These are phyloP conservation scores for Apocrypta bakeri DNA, from an alignment of 1,140 invertebrate genomes.

Conservation along the genomic window DNA sequence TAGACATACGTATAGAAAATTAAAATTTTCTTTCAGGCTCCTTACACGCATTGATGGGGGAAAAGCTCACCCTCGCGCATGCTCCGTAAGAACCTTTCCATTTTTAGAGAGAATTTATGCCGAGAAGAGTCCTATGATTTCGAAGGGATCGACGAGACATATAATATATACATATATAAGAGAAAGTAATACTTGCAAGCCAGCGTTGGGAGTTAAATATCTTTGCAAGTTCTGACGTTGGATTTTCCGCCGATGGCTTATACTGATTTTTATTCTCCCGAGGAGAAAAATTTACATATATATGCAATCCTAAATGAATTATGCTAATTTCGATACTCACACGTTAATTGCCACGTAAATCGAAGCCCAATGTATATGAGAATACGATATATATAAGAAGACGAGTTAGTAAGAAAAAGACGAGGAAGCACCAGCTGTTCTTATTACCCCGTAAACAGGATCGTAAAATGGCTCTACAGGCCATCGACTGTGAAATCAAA, in stretches of 20 bases:
- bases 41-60: slow-evolving; percentile 14
- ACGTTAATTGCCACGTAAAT: neutral
- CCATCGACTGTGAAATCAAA: slow-evolving; percentile 39
- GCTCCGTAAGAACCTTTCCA: neutral
- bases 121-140: neutral
- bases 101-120: slow-evolving; percentile 8
- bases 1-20: neutral
- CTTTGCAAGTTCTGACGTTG: neutral
- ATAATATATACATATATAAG: no score
- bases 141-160: neutral
- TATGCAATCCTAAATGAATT: neutral
- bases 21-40: slow-evolving; percentile 4
- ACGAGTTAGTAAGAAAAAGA: neutral
- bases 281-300: neutral
- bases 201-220: neutral
- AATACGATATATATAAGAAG: slow-evolving; percentile 12
- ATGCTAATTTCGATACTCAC: neutral
- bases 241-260: neutral
- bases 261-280: neutral
- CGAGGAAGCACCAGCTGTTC: neutral
- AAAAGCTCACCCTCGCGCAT: neutral
- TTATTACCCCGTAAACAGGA: slow-evolving; percentile 38
- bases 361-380: neutral
- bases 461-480: slow-evolving; percentile 16
- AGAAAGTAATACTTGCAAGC: no score